phyloP scores from a whole-genome alignment of 2,113 vertebrate species.

The Gallinago jamesoni region DNA sequence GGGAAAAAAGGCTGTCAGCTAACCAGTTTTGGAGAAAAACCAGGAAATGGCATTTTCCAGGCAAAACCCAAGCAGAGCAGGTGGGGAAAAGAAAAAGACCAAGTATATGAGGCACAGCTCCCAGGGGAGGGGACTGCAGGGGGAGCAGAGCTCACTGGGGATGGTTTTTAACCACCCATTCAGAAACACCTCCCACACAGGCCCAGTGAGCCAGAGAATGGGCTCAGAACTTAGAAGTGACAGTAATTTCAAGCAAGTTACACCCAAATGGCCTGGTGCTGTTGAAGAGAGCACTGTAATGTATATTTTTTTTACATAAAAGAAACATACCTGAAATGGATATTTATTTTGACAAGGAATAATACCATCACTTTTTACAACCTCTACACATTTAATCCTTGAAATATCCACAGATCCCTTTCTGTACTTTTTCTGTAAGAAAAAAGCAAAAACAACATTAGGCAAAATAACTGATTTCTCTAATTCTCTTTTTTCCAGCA shows the following conservation, averaged over 20 bases:
- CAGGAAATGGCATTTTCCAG: background rate
- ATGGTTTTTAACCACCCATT: background rate
- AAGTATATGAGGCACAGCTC: background rate
- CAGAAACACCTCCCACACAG: background rate
- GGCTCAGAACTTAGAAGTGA: background rate
- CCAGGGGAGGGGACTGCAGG: background rate
- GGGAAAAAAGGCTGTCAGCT: background rate
- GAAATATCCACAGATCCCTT: slow-evolving; percentile 90
- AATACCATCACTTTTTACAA: slow-evolving; percentile 85
- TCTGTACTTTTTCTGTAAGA: slow-evolving; percentile 84
- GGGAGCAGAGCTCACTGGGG: background rate
- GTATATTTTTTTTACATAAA: background rate
- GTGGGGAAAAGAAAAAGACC: background rate
- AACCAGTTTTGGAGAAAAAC: background rate
- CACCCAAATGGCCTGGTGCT: background rate
- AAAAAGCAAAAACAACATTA: background rate
- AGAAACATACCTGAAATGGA: slow-evolving; percentile 88
- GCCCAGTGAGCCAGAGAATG: background rate
- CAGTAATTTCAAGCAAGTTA: background rate
- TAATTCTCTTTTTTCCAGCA: background rate
- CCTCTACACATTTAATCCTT: slow-evolving; percentile 89
- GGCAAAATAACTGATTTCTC: background rate
- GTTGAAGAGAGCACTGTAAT: background rate
- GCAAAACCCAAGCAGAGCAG: background rate
- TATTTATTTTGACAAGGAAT: slow-evolving; percentile 95